Evolutionary conservation across 2,888 invertebrate genomes (phyloP).

Genomic region (Apamea crenata): DNA sequence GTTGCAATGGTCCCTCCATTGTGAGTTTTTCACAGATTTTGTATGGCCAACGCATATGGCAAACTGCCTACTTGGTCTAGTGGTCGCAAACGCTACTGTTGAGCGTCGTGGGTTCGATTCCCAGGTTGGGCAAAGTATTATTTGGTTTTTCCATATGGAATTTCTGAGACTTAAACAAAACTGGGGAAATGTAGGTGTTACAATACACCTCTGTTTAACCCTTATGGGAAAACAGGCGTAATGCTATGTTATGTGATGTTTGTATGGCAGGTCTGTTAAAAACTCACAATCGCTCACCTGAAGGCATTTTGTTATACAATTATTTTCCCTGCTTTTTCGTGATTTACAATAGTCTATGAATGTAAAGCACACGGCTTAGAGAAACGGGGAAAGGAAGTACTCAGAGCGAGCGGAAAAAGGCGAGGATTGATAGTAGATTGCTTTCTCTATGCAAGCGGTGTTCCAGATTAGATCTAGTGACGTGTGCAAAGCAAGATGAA

Average conservation of each 20-base stretch:
- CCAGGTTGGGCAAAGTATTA: neutral
- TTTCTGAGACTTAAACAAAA: neutral
- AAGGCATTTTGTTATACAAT: neutral
- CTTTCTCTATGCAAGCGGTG: slow-evolving; percentile 39
- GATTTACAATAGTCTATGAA: slow-evolving; percentile 16
- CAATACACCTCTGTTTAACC: too few species aligned
- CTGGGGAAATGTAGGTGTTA: neutral
- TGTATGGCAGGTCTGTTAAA: neutral
- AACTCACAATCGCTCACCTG: neutral
- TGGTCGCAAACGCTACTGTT: neutral
- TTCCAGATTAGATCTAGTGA: slow-evolving; percentile 41
- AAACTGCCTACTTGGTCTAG: neutral
- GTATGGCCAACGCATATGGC: neutral
- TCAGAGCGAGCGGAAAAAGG: slow-evolving; percentile 40
- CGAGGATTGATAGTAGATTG: slow-evolving; percentile 55
- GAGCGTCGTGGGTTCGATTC: too few species aligned
- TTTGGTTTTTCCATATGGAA: neutral
- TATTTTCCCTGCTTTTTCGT: neutral
- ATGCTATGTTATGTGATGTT: neutral
- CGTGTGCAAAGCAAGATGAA: neutral
- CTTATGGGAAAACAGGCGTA: neutral
- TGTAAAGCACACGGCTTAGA: neutral
- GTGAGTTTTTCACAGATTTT: neutral
- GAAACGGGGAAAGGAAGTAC: slow-evolving; percentile 26
- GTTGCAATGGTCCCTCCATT: neutral